These are phyloP conservation scores for Solenopsis fugax DNA, from an alignment of 1,140 invertebrate species.

Conservation along the genomic window DNA sequence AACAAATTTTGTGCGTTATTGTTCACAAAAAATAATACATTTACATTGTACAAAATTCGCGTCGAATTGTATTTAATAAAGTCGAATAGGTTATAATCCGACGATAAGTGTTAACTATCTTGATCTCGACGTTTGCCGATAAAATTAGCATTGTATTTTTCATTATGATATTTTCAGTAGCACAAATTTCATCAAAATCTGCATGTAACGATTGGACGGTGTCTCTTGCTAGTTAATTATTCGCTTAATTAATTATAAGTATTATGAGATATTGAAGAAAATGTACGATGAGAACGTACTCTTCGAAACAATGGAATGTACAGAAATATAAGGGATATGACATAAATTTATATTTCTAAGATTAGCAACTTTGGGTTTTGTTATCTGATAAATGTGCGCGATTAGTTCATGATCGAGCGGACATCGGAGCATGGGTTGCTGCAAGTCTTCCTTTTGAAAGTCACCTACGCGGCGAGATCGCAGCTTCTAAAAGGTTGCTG, in stretches of 20 bases:
- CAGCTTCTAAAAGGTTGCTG: slow-evolving; percentile 47
- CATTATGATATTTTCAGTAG: too few relatives aligned
- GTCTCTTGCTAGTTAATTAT: too few relatives aligned
- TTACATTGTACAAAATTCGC: too few relatives aligned
- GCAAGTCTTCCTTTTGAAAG: slow-evolving; percentile 32
- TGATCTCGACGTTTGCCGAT: too few relatives aligned
- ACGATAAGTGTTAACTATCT: too few relatives aligned
- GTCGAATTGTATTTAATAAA: too few relatives aligned
- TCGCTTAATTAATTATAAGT: background rate
- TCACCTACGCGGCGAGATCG: slow-evolving; percentile 35
- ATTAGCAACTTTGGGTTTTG: background rate
- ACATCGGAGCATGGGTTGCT: background rate
- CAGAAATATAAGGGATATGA: background rate
- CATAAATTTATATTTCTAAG: background rate
- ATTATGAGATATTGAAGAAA: background rate
- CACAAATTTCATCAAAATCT: too few relatives aligned
- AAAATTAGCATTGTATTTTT: too few relatives aligned
- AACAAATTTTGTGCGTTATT: too few relatives aligned
- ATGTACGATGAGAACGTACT: background rate
- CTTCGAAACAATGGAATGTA: background rate
- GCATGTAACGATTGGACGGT: too few relatives aligned
- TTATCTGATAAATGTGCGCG: background rate
- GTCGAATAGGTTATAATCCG: too few relatives aligned
- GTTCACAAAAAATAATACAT: too few relatives aligned
- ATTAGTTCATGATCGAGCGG: background rate